A percentile compares a stretch with the other conserved stretches of the same genome.
These are phyloP conservation scores for Drosophila rufa DNA, from an alignment of 1,140 invertebrate species.

Conservation along the genomic window DNA sequence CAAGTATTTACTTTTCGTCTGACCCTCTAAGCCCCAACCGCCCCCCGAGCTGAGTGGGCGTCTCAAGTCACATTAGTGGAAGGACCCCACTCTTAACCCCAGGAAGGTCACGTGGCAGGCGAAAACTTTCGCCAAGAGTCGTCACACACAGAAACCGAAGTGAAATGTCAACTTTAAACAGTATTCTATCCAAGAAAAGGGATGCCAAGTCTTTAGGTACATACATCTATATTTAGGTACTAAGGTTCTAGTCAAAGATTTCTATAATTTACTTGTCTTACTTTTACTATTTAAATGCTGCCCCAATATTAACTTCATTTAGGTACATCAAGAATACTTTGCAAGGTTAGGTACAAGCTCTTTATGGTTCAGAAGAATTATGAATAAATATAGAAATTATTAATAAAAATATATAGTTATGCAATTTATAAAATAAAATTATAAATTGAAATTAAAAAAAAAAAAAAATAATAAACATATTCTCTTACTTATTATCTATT, in stretches of 20 bases:
- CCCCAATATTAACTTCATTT: too few species aligned
- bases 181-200: not conserved
- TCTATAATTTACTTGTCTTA: not conserved
- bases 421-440: too few species aligned
- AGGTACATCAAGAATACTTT: too few species aligned
- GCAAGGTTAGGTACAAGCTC: too few species aligned
- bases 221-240: not conserved
- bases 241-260: too few species aligned
- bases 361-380: too few species aligned
- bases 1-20: conserved; percentile 67
- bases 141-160: conserved; percentile 18
- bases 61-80: conserved; percentile 70
- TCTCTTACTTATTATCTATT: too few species aligned
- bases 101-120: conserved; percentile 45
- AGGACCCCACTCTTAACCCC: conserved; percentile 42
- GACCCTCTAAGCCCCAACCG: conserved; percentile 14
- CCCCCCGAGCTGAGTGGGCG: conserved; percentile 9
- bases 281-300: not conserved
- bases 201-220: not conserved
- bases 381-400: too few species aligned
- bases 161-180: conserved; percentile 62
- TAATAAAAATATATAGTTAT: too few species aligned
- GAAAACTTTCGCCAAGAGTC: conserved; percentile 33
- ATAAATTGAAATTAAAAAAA: too few species aligned
- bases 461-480: too few species aligned